phyloP scores from a whole-genome alignment of 2,888 invertebrate species.

The Erebia palarica region DNA sequence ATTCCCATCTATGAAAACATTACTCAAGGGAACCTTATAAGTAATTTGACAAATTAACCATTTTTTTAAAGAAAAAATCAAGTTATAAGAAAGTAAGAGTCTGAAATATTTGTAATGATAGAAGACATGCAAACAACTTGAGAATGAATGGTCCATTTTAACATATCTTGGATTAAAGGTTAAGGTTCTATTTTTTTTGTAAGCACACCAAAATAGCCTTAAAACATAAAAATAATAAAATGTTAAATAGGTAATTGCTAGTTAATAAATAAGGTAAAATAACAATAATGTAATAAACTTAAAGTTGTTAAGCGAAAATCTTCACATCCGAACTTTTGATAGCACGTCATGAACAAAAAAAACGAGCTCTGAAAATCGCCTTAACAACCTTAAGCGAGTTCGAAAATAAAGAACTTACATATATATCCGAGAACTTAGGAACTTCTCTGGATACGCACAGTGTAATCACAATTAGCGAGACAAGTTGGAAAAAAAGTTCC shows the following conservation, averaged over 20 bases:
- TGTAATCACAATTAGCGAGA: constrained; percentile 38
- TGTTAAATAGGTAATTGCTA: neutral
- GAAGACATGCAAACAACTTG: too few species aligned
- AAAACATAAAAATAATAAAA: too few species aligned
- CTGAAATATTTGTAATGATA: too few species aligned
- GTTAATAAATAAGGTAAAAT: neutral
- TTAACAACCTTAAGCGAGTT: constrained; percentile 23
- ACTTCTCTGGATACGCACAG: constrained; percentile 40
- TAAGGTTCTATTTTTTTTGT: too few species aligned
- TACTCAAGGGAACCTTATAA: too few species aligned
- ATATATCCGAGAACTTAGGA: constrained; percentile 30
- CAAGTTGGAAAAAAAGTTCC: constrained; percentile 38
- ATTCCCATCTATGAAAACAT: too few species aligned
- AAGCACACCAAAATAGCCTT: too few species aligned
- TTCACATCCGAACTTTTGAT: constrained; percentile 15
- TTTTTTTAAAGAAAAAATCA: too few species aligned
- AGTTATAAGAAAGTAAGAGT: too few species aligned
- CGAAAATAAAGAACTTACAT: constrained; percentile 40
- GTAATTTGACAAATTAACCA: too few species aligned
- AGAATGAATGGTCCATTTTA: too few species aligned
- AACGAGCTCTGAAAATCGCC: constrained; percentile 20
- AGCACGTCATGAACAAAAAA: constrained; percentile 24
- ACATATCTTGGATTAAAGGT: too few species aligned
- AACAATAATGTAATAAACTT: constrained; percentile 18
- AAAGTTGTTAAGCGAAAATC: neutral